Base-by-base conservation (phyloP, 2,888 invertebrate species). In the Melanostoma scalare region DNA sequence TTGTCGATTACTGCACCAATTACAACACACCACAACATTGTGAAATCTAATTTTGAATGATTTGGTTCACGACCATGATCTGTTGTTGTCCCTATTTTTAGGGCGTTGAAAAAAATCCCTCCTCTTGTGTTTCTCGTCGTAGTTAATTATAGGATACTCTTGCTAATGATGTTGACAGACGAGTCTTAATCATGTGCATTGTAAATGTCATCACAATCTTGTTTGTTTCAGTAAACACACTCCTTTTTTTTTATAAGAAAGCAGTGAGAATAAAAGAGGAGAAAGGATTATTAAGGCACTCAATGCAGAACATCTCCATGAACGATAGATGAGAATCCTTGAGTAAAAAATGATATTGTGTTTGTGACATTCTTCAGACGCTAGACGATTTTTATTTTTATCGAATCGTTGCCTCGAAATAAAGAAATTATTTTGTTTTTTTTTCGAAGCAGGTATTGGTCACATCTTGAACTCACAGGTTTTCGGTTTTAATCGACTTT, bases 61-160 rank as follows among this genome's bases (percentile, higher is more conserved):
- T 82, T 73, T 20, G 82, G 82, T 78, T 82, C 78, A 78, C 50
- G 82, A 74, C 77, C 82, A 77, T 78, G 82, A 82, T 82, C 82
- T 65, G 58, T 38, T 65, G 58, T 38, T 65, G 73, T 68, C 73
- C 73, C 82, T 82, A 82, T 82, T 78, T 69, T 56, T 82, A 82
- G 69, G 58, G 77, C 6, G 4, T 8, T 6, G 35, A 35, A 20
- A 36, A 30, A 69, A 58, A 60, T 60, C 52, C 44, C 69, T 65
- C 6, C 74, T 63, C 46, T 40, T 42, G 46, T 63, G 68, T 61
- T 44, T 63, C 10, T 42, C 20, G 9, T 69, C 35, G 48, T 4
- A 63, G 56, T 69, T 69, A 63, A 80, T 58, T 69, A 56, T 71
- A 50, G 72, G 36, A 33, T 38, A 40, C 10, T 35, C 44, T 60